phyloP scores from a whole-genome alignment of 2,888 invertebrate genomes.

The Oscheius sp. region DNA sequence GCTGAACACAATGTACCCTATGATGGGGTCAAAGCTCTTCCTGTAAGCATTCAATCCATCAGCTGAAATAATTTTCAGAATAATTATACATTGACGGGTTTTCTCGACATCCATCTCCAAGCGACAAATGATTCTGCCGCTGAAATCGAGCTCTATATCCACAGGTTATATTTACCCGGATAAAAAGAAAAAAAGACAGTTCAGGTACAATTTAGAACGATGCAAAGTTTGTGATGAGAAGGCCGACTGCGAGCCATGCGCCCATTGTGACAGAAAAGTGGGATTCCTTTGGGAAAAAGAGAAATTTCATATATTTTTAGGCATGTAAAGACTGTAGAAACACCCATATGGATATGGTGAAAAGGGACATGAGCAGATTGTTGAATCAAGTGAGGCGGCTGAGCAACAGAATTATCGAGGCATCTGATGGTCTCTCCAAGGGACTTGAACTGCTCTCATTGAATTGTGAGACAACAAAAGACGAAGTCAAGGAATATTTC shows the following conservation, averaged over 20 bases:
- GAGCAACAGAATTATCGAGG: slow-evolving; percentile 70
- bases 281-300: background rate
- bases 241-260: slow-evolving; percentile 78
- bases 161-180: slow-evolving; percentile 56
- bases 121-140: slow-evolving; percentile 71
- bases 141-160: slow-evolving; percentile 72
- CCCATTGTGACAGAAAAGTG: slow-evolving; percentile 88
- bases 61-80: no score
- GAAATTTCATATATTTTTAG: background rate
- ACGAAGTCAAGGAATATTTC: slow-evolving; percentile 87
- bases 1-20: slow-evolving; percentile 76
- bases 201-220: slow-evolving; percentile 72
- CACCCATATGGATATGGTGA: slow-evolving; percentile 93
- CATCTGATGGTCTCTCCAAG: slow-evolving; percentile 76
- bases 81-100: slow-evolving; percentile 80
- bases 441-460: slow-evolving; percentile 88
- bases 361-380: slow-evolving; percentile 88
- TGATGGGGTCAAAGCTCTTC: slow-evolving; percentile 74
- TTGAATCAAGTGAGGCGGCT: slow-evolving; percentile 81
- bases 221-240: slow-evolving; percentile 74
- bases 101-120: slow-evolving; percentile 76
- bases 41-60: no score
- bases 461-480: slow-evolving; percentile 88
- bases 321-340: slow-evolving; percentile 84
- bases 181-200: slow-evolving; percentile 17